phyloP scores from a whole-genome alignment of 2,888 invertebrate genomes.

The Sturmia bella region DNA sequence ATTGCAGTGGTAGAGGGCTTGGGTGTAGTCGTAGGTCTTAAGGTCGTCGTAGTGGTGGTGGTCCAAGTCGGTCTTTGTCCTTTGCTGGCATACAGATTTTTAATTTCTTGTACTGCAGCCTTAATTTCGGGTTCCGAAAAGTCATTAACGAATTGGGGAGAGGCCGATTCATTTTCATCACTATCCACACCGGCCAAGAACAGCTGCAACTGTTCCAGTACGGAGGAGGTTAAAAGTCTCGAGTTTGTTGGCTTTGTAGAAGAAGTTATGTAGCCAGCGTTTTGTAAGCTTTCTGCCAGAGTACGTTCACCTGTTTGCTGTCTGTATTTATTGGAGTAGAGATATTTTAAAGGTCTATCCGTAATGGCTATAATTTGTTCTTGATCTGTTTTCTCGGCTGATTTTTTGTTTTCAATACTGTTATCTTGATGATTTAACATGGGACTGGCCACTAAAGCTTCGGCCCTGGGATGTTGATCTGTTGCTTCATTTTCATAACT shows the following conservation, averaged over 20 bases:
- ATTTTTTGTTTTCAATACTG: slow-evolving; percentile 73
- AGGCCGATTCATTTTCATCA: slow-evolving; percentile 76
- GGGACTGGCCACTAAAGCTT: slow-evolving; percentile 76
- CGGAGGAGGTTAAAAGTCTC: slow-evolving; percentile 72
- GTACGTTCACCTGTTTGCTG: slow-evolving; percentile 77
- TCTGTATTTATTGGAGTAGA: slow-evolving; percentile 79
- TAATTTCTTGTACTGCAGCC: slow-evolving; percentile 77
- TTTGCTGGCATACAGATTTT: slow-evolving; percentile 74
- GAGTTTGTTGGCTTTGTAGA: slow-evolving; percentile 71
- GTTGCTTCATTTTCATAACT: slow-evolving; percentile 74
- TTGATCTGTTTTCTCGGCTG: slow-evolving; percentile 71
- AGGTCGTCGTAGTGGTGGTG: slow-evolving; percentile 74
- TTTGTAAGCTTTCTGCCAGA: slow-evolving; percentile 78
- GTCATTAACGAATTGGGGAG: slow-evolving; percentile 76
- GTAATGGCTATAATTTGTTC: slow-evolving; percentile 75
- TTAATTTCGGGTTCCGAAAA: slow-evolving; percentile 75
- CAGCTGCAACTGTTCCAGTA: slow-evolving; percentile 77
- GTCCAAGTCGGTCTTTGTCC: slow-evolving; percentile 72
- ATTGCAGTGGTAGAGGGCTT: slow-evolving; percentile 65
- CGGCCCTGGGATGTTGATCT: slow-evolving; percentile 76
- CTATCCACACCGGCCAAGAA: slow-evolving; percentile 75
- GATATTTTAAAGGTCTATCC: slow-evolving; percentile 77
- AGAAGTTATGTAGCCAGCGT: slow-evolving; percentile 78
- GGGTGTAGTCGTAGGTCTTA: slow-evolving; percentile 67
- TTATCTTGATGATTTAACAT: slow-evolving; percentile 75